Percentiles rank a stretch among this genome's conserved stretches.
phyloP scores from a whole-genome alignment of 2,888 invertebrate species.

The Brachypalpus laphriformis region DNA sequence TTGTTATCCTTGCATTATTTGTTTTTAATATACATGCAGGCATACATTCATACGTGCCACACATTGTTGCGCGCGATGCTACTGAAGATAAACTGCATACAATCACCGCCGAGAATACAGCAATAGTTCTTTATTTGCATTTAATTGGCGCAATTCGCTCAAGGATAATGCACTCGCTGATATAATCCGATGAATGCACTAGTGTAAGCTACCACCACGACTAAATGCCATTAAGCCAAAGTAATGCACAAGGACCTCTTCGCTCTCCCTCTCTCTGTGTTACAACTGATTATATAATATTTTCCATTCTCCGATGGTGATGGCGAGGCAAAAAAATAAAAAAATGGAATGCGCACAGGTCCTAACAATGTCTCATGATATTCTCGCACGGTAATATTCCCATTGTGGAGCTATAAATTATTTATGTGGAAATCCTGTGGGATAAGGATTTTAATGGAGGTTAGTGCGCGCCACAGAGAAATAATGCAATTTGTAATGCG shows the following conservation, averaged over 20 bases:
- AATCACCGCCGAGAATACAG: constrained; percentile 33
- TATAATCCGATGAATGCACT: constrained; percentile 24
- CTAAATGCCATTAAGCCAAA: constrained; percentile 39
- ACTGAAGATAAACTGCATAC: constrained; percentile 35
- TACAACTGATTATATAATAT: constrained; percentile 29
- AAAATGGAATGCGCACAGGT: background rate
- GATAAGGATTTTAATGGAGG: constrained; percentile 31
- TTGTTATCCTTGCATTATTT: constrained; percentile 24
- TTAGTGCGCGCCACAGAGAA: background rate
- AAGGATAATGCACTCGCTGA: constrained; percentile 46
- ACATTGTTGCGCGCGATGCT: constrained; percentile 2
- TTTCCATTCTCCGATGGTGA: background rate
- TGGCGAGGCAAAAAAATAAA: constrained; percentile 1
- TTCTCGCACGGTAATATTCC: constrained; percentile 34
- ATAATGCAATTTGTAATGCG: background rate
- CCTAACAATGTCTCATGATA: constrained; percentile 26
- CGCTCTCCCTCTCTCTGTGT: background rate
- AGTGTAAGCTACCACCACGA: constrained; percentile 16
- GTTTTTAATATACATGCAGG: background rate
- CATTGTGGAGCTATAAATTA: constrained; percentile 26
- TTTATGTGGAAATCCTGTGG: constrained; percentile 30
- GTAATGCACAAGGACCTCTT: background rate
- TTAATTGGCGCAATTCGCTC: constrained; percentile 53
- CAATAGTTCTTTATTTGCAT: constrained; percentile 33
- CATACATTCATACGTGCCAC: background rate